Evolutionary conservation across 2,888 invertebrate species (phyloP), one percentile per base, ranked within the genome.

Genomic region (Eustalomyia histrio): DNA sequence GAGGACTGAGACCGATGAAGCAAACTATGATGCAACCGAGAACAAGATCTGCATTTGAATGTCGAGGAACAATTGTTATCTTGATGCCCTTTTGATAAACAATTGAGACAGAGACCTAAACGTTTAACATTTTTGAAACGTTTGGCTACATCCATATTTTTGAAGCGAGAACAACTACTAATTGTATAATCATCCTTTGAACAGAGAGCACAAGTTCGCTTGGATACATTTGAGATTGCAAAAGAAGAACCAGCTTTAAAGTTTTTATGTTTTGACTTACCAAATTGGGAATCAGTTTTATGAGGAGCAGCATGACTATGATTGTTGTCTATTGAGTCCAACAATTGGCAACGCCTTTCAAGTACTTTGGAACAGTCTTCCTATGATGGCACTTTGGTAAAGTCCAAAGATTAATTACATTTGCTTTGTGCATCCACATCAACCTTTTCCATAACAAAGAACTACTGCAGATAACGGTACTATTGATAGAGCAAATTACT

Each of bases 21-120:
- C 50, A 60, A 14, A 12, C 18, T 60, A 33, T 69, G 52, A 35
- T 69, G 69, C 9, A 29, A 52, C 7, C 35, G 17, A 50, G 63
- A 52, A 17, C 71, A 71, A 33, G 8, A 24, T 63, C 69, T 68
- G 47, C 76, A 76, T 63, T 58, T 76, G 50, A 69, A 69, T 57
- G 67, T 8, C 0, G 52, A 75, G 10, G 65, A 50, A 52, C 73
- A 73, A 57, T 18, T 73, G 16, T 47, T 64, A 9, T 64, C 64
- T 33, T 73, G 65, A 58, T 73, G 73, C 6, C 64, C 55, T 18
- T 73, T 73, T 3, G 73, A 43, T 12, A 73, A 33, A n/a, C 64
- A 73, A 47, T 73, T 64, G 4, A 33, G 4, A 33, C 33, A 33
- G 8, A 33, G 33, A 8, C 53, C 53, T 17, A 53, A 6, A 5